phyloP scores from a whole-genome alignment of 1,140 invertebrate genomes.

The Phocides pigmalion region DNA sequence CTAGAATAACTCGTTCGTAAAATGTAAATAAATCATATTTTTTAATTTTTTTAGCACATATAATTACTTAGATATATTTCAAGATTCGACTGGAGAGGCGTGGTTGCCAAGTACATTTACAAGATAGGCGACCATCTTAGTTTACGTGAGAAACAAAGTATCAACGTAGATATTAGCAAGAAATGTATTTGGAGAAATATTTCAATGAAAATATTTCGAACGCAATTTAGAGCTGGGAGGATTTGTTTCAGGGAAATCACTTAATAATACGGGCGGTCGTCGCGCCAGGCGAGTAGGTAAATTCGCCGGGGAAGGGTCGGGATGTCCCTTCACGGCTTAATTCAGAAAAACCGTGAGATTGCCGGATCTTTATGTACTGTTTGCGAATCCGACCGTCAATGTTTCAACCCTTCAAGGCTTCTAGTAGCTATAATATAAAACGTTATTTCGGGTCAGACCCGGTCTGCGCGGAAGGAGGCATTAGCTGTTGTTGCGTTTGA shows the following conservation, averaged over 20 bases:
- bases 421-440: conserved; percentile 64
- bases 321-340: conserved; percentile 71
- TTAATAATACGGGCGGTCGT: conserved; percentile 55
- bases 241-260: conserved; percentile 69
- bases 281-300: conserved; percentile 47
- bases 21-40: too few species aligned
- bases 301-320: conserved; percentile 55
- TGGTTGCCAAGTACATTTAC: too few species aligned
- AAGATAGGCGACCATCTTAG: too few species aligned
- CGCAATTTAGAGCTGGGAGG: conserved; percentile 48
- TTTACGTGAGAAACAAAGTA: too few species aligned
- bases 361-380: conserved; percentile 73
- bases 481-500: conserved; percentile 43
- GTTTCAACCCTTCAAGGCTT: conserved; percentile 64
- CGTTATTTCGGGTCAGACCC: conserved; percentile 55
- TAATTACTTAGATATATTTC: too few species aligned
- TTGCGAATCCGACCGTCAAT: conserved; percentile 68
- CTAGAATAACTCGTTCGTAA: too few species aligned
- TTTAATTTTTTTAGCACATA: too few species aligned
- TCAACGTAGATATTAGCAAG: background rate
- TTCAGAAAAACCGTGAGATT: conserved; percentile 72
- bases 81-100: too few species aligned
- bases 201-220: conserved; percentile 48
- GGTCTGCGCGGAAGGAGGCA: conserved; percentile 45
- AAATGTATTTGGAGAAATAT: background rate